Evolutionary conservation across 2,888 invertebrate genomes (phyloP).

Genomic region (Atrina japonica): DNA sequence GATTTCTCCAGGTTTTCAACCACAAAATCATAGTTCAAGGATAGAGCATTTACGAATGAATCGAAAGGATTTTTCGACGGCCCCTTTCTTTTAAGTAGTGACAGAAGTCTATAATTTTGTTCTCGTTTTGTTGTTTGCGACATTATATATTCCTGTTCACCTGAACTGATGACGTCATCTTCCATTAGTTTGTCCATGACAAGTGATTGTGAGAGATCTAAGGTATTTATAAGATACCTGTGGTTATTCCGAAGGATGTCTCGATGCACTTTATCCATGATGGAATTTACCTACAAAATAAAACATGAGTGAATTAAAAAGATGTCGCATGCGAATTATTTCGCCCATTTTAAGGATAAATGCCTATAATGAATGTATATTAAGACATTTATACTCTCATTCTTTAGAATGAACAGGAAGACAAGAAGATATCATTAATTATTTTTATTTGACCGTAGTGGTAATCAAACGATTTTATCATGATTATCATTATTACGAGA

Average conservation of each 20-base stretch:
- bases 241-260: constrained; percentile 11
- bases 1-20: background rate
- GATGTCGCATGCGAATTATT: too few relatives aligned
- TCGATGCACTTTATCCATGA: background rate
- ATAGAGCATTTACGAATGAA: constrained; percentile 6
- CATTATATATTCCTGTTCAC: constrained; percentile 20
- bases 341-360: too few relatives aligned
- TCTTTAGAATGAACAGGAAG: too few relatives aligned
- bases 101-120: constrained; percentile 14
- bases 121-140: constrained; percentile 12
- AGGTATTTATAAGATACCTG: background rate
- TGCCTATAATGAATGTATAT: too few relatives aligned
- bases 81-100: constrained; percentile 15
- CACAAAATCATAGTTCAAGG: constrained; percentile 15
- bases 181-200: constrained; percentile 11
- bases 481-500: too few relatives aligned
- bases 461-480: too few relatives aligned
- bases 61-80: background rate
- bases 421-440: too few relatives aligned
- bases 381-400: too few relatives aligned
- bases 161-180: constrained; percentile 26
- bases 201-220: constrained; percentile 11
- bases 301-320: too few relatives aligned
- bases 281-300: too few relatives aligned
- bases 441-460: too few relatives aligned